Conservation (phyloP, 2,888 invertebrate genomes). For the Hecatera dysodea region DNA sequence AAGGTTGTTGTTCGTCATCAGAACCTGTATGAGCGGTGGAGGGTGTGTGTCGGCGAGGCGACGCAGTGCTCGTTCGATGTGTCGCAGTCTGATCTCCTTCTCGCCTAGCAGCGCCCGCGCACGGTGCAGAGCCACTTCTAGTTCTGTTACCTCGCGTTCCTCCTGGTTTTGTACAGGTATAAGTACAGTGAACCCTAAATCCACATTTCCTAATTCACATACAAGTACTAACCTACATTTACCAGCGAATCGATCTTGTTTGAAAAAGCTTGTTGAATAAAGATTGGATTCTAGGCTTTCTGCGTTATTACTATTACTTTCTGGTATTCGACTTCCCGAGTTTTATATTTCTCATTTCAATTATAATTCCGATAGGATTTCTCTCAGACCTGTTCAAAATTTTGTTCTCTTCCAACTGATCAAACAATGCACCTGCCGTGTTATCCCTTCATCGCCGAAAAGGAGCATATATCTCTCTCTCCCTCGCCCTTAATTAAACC, state of each 20-base stretch:
- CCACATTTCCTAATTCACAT: neutral
- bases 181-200: neutral
- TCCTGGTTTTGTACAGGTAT: slow-evolving; percentile 87
- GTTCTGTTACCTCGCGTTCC: slow-evolving; percentile 95
- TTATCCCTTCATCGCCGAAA: too few species aligned
- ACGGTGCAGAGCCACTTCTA: slow-evolving; percentile 95
- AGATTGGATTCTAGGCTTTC: neutral
- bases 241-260: neutral
- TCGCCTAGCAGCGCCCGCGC: slow-evolving; percentile 95
- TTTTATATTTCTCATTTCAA: neutral
- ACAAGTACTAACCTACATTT: too few species aligned
- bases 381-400: too few species aligned
- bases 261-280: neutral
- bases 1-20: slow-evolving; percentile 37
- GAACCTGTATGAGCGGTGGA: slow-evolving; percentile 80
- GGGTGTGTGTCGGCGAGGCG: slow-evolving; percentile 87
- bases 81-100: slow-evolving; percentile 95
- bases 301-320: neutral
- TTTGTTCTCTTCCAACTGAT: too few species aligned
- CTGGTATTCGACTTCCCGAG: too few species aligned
- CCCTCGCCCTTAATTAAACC: neutral
- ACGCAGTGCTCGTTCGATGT: slow-evolving; percentile 94
- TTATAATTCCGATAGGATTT: too few species aligned
- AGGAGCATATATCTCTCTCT: neutral
- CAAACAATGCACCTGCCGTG: too few species aligned